phyloP scores from a whole-genome alignment of 37 sponge, comb jelly and placozoan species.

The Crambe crambe region DNA sequence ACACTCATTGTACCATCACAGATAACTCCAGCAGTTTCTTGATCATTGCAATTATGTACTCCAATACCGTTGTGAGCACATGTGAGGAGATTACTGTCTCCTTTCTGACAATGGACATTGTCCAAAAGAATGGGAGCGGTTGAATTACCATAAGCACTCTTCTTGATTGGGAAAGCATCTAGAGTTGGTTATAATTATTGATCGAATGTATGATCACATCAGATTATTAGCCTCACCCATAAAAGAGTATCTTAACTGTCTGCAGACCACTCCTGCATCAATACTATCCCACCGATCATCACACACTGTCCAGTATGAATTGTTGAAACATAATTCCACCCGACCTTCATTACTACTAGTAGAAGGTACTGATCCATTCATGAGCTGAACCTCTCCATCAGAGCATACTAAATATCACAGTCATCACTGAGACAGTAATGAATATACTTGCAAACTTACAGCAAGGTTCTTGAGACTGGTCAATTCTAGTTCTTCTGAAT shows the following conservation, averaged over 20 bases:
- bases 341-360: slow-evolving; percentile 14
- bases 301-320: slow-evolving; percentile 37
- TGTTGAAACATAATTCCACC: slow-evolving; percentile 35
- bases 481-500: background rate
- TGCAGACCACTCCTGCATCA: slow-evolving; percentile 45
- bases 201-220: background rate
- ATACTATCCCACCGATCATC: slow-evolving; percentile 39
- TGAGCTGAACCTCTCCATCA: slow-evolving; percentile 24
- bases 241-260: background rate
- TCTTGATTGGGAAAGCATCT: background rate
- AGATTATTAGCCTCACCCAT: background rate
- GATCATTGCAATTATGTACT: background rate
- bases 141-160: background rate
- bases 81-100: background rate
- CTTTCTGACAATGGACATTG: background rate
- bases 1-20: slow-evolving; percentile 30
- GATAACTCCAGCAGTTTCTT: background rate
- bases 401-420: background rate
- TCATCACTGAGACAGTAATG: background rate
- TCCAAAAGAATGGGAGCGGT: slow-evolving; percentile 1
- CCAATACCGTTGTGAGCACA: slow-evolving; percentile 1
- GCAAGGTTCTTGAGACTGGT: background rate
- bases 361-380: slow-evolving; percentile 26
- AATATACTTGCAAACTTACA: background rate
- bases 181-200: background rate